These are phyloP conservation scores for Hassar affinis DNA, from an alignment of 2,113 vertebrate species.

Conservation along the genomic window DNA sequence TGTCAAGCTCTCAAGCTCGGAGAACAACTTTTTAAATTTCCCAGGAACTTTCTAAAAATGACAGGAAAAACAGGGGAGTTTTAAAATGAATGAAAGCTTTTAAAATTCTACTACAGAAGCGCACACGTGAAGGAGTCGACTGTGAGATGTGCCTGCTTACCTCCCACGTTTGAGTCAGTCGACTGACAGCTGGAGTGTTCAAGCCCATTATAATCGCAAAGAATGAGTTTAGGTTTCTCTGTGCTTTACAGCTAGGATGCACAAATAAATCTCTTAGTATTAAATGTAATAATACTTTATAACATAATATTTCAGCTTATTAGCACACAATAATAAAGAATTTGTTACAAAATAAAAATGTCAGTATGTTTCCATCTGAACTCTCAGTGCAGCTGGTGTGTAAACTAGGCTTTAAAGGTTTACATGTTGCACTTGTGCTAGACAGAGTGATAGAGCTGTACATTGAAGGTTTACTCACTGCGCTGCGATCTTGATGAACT, in stretches of 20 bases:
- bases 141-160: slow-evolving; percentile 66
- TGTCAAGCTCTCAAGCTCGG: slow-evolving; percentile 92
- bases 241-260: slow-evolving; percentile 87
- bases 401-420: not conserved
- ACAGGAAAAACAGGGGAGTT: slow-evolving; percentile 15
- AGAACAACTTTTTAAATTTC: slow-evolving; percentile 96
- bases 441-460: not conserved
- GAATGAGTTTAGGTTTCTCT: slow-evolving; percentile 94
- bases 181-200: slow-evolving; percentile 91
- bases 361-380: not conserved
- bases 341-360: not conserved
- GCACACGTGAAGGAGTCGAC: not conserved
- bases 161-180: slow-evolving; percentile 96
- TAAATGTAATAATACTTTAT: not conserved
- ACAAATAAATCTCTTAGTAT: not conserved
- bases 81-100: not conserved
- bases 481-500: slow-evolving; percentile 97
- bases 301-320: not conserved
- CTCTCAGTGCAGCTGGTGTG: not conserved
- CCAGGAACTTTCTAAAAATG: slow-evolving; percentile 91
- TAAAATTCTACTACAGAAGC: not conserved
- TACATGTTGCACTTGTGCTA: not conserved
- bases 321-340: not conserved
- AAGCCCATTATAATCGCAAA: slow-evolving; percentile 98
- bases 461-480: slow-evolving; percentile 78